A percentile compares a stretch with the other conserved stretches of the same genome.
Conservation (phyloP, 1,140 invertebrate species). For the Phocides pigmalion region DNA sequence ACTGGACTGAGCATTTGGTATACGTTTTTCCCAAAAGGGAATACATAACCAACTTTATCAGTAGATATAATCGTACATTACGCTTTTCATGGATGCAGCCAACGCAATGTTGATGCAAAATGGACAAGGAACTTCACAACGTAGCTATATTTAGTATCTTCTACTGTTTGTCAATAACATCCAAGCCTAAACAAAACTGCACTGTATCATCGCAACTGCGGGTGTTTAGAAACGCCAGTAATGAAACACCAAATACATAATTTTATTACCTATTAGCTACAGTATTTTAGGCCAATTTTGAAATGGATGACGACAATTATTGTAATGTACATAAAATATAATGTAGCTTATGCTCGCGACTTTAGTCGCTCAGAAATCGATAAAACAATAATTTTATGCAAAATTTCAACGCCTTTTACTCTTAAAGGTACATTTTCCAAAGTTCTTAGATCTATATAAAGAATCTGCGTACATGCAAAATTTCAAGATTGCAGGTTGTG, state of each 20-base stretch:
- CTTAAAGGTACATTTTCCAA: no score
- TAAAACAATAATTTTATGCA: no score
- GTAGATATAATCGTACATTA: constrained; percentile 3
- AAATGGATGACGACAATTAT: no score
- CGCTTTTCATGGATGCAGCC: constrained; percentile 7
- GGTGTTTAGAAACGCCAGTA: background rate
- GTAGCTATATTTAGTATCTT: constrained; percentile 13
- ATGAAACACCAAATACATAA: background rate
- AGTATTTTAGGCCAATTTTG: no score
- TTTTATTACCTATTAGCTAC: no score
- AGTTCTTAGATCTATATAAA: no score
- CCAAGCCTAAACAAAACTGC: background rate
- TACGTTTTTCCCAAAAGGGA: background rate
- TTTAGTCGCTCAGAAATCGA: no score
- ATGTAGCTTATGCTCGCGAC: no score
- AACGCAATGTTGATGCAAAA: constrained; percentile 8
- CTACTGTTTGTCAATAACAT: constrained; percentile 22
- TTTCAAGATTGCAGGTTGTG: no score
- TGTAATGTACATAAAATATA: no score
- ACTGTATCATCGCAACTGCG: constrained; percentile 1
- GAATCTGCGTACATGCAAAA: no score
- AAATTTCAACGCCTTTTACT: no score
- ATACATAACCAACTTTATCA: background rate
- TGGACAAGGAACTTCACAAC: constrained; percentile 13
- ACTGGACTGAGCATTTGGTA: background rate